Conservation (phyloP, 2,113 vertebrate genomes). For the Xiphias gladius region DNA sequence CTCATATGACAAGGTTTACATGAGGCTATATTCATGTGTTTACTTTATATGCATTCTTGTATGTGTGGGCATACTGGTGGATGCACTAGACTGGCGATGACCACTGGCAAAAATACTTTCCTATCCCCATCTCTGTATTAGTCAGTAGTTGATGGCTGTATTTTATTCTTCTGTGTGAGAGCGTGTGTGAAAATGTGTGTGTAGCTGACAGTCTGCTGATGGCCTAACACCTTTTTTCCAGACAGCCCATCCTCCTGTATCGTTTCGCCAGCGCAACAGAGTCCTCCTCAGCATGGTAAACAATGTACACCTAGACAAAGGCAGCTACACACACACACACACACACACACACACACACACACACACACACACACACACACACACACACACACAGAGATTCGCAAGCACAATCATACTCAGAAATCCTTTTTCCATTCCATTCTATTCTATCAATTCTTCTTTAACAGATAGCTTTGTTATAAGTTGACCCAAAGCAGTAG, state of each 20-base stretch:
- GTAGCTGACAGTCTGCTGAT: slow-evolving; percentile 67
- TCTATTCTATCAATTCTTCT: slow-evolving; percentile 3
- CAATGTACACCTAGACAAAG: slow-evolving; percentile 33
- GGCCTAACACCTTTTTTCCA: slow-evolving; percentile 62
- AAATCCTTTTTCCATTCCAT: too few species aligned
- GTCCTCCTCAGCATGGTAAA: slow-evolving; percentile 63
- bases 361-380: too few species aligned
- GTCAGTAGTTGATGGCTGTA: slow-evolving; percentile 54
- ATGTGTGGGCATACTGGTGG: slow-evolving; percentile 25
- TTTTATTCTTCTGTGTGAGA: slow-evolving; percentile 27
- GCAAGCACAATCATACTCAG: background rate
- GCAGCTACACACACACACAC: background rate
- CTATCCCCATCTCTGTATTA: slow-evolving; percentile 16
- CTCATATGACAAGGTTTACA: slow-evolving; percentile 37
- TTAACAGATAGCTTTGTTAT: slow-evolving; percentile 34
- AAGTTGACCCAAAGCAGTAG: slow-evolving; percentile 17
- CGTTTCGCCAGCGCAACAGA: slow-evolving; percentile 33
- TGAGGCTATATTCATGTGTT: slow-evolving; percentile 6
- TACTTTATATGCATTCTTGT: slow-evolving; percentile 6
- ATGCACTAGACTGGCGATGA: slow-evolving; percentile 21
- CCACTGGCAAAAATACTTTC: slow-evolving; percentile 34
- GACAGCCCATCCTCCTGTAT: slow-evolving; percentile 49
- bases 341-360: too few species aligned
- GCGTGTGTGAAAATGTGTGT: background rate
- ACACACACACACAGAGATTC: background rate